These are phyloP conservation scores for Andrena bucephala DNA, from an alignment of 2,888 invertebrate species.

Conservation along the genomic window DNA sequence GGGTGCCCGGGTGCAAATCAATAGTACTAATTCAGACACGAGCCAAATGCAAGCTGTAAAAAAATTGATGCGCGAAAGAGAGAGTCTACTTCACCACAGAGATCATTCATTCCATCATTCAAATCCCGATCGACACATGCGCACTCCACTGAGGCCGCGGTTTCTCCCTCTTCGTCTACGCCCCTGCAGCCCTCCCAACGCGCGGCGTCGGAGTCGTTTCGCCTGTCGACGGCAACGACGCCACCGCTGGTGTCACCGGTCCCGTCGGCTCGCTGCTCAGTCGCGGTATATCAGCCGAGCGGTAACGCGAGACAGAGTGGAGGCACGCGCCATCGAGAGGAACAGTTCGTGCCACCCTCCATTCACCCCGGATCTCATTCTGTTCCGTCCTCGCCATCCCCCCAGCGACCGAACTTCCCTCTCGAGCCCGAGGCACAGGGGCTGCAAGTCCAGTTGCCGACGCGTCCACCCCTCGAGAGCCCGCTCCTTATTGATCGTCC, in stretches of 20 bases:
- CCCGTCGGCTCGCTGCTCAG: conserved; percentile 49
- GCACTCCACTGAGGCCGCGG: background rate
- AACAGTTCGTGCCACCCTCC: conserved; percentile 31
- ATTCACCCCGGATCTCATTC: conserved; percentile 30
- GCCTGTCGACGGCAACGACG: conserved; percentile 30
- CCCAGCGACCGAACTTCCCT: background rate
- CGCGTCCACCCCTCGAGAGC: background rate
- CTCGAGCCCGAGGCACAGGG: background rate
- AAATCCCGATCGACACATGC: background rate
- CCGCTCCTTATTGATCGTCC: conserved; percentile 41
- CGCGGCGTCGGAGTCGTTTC: conserved; percentile 4
- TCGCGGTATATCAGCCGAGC: conserved; percentile 67
- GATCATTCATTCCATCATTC: no score
- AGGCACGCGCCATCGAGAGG: conserved; percentile 26
- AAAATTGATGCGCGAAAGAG: no score
- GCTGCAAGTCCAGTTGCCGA: background rate
- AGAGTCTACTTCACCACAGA: no score
- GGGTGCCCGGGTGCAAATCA: no score
- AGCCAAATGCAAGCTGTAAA: no score
- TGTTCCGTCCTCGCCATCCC: conserved; percentile 22
- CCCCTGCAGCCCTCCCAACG: conserved; percentile 14
- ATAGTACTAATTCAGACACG: no score
- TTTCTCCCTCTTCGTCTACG: background rate
- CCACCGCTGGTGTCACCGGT: conserved; percentile 17
- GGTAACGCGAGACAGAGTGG: conserved; percentile 38